A percentile compares a stretch with the other conserved stretches of the same genome.
phyloP scores from a whole-genome alignment of 2,888 invertebrate species.

The Syrista parreyssii region DNA sequence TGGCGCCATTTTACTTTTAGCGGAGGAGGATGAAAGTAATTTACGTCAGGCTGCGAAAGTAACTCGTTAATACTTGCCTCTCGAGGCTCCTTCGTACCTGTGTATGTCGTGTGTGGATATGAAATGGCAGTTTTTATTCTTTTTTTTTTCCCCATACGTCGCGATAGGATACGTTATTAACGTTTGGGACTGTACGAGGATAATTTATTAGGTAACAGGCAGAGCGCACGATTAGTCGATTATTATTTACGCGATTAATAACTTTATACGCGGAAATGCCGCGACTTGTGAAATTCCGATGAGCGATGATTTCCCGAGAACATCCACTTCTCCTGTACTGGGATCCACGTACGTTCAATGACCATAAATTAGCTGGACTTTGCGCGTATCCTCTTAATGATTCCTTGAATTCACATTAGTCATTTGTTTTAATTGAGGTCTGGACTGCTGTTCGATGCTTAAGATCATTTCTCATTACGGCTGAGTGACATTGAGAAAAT shows the following conservation, averaged over 20 bases:
- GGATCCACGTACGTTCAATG: constrained; percentile 8
- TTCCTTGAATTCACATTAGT: constrained; percentile 12
- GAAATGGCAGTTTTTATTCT: not conserved
- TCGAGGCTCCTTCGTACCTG: not conserved
- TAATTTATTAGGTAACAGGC: not conserved
- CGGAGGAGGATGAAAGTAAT: constrained; percentile 26
- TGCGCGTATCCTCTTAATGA: constrained; percentile 28
- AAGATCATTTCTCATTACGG: not conserved
- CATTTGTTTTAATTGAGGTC: constrained; percentile 29
- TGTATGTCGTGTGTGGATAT: not conserved
- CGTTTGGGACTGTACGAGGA: no score
- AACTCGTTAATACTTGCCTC: not conserved
- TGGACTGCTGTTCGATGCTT: not conserved
- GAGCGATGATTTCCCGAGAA: not conserved
- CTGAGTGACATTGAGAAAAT: not conserved
- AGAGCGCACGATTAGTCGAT: not conserved
- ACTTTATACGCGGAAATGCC: not conserved
- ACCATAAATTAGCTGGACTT: constrained; percentile 35
- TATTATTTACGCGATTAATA: not conserved
- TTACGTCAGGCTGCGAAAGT: constrained; percentile 18
- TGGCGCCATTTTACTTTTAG: not conserved
- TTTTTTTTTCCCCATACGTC: not conserved
- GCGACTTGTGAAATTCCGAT: not conserved
- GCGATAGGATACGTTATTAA: no score
- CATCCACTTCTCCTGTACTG: not conserved